phyloP scores from a whole-genome alignment of 1,140 invertebrate genomes.

The Cotesia vestalis region DNA sequence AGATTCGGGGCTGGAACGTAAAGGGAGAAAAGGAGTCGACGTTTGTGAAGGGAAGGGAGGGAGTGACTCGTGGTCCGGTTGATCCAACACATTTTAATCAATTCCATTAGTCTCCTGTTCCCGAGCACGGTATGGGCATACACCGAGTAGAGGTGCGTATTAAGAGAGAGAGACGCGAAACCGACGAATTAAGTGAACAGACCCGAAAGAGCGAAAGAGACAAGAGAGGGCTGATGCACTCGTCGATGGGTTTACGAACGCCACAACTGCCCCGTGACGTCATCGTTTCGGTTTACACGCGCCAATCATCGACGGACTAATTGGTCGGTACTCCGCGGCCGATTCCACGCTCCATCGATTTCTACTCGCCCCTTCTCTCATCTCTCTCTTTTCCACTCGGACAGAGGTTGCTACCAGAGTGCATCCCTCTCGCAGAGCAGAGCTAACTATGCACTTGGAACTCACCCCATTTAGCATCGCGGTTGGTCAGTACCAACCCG shows the following conservation, averaged over 20 bases:
- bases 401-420: no score
- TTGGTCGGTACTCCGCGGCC: constrained; percentile 59
- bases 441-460: constrained; percentile 39
- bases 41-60: constrained; percentile 20
- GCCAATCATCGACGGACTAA: constrained; percentile 62
- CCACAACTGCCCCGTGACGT: constrained; percentile 50
- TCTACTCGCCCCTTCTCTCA: constrained; percentile 28
- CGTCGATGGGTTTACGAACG: constrained; percentile 34
- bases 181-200: constrained; percentile 23
- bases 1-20: constrained; percentile 41
- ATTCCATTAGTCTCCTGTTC: constrained; percentile 64
- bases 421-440: constrained; percentile 9
- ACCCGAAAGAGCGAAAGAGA: constrained; percentile 34
- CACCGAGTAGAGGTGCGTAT: constrained; percentile 12
- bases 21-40: constrained; percentile 37
- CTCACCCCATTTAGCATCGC: background rate
- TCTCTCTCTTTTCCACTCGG: constrained; percentile 1
- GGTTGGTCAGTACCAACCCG: constrained; percentile 41
- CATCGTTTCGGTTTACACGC: constrained; percentile 63
- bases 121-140: constrained; percentile 42
- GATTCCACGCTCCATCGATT: constrained; percentile 60
- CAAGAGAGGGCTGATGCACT: constrained; percentile 49
- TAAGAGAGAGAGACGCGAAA: constrained; percentile 26
- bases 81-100: constrained; percentile 67
- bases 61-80: constrained; percentile 51